Evolutionary conservation across 2,113 vertebrate species (phyloP), one percentile per base, ranked within the genome.

Genomic region (Buteo buteo): DNA sequence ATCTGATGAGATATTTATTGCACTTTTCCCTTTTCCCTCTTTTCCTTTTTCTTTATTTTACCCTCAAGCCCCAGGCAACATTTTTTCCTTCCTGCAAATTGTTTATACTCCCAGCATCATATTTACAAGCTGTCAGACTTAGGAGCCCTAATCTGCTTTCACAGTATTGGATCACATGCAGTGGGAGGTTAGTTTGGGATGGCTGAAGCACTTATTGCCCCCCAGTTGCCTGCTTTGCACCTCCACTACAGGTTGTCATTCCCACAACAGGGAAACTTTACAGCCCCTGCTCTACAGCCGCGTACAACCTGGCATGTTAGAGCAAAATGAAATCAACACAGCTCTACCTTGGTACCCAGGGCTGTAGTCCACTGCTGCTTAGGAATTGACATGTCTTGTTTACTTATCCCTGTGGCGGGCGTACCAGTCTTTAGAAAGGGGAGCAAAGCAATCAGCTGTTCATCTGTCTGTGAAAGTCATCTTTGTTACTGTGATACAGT

Each of bases 71-170:
- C 19, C 31, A 29, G n/a, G 49, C 45, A 86, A 2, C 86, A 26
- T 58, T 64, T 67, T 93, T 88, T 55, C 47, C 22, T 88, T 69
- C 42, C 74, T 71, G 49, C 16, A 69, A 80, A 70, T 67, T 69
- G 52, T 70, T 67, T 73, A 47, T 97, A 80, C 16, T 66, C 67
- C 65, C 81, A 67, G 66, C 93, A 85, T 58, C 76, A 3, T 86
- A 36, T 88, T 89, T 94, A 70, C 55, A 70, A 84, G 28, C 89
- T 84, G 49, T 65, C 88, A 86, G 87, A 61, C 21, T 45, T 72
- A 45, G 69, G 71, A 74, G 55, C 16, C 65, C 59, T 74, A 25
- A 72, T 91, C 80, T 89, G 52, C 65, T 84, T 83, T 86, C 16
- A 5, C 6, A 10, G 57, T 18, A 4, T 42, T 44, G 65, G 62